phyloP scores from a whole-genome alignment of 1,140 invertebrate species.

The Triops cancriformis region DNA sequence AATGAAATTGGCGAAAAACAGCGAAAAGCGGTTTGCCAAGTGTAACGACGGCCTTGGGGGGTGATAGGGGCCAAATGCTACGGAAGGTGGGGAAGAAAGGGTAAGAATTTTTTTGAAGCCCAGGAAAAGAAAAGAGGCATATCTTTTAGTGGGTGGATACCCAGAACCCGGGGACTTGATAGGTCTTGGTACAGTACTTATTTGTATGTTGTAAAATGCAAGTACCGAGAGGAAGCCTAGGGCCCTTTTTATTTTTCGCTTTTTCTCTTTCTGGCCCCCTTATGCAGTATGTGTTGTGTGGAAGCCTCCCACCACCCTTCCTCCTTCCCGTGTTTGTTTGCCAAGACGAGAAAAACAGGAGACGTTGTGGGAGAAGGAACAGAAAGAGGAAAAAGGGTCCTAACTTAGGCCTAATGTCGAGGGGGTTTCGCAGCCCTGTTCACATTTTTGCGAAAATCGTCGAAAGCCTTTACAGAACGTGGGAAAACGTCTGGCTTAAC shows the following conservation, averaged over 20 bases:
- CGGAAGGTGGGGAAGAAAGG: not conserved
- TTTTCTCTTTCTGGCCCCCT: not conserved
- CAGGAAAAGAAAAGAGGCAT: not conserved
- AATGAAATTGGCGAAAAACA: slow-evolving; percentile 14
- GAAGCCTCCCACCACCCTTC: not conserved
- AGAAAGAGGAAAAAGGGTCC: not conserved
- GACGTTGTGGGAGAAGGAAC: not conserved
- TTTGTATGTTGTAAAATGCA: slow-evolving; percentile 2
- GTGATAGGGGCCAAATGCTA: not conserved
- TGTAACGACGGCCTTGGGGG: not conserved
- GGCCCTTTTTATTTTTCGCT: not conserved
- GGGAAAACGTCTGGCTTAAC: not conserved
- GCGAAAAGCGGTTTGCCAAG: slow-evolving; percentile 8
- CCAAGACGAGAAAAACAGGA: slow-evolving; percentile 13
- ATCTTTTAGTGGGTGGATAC: not conserved
- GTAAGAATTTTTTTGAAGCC: not conserved
- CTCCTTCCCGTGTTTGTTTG: not conserved
- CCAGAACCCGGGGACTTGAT: not conserved
- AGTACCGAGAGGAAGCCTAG: not conserved
- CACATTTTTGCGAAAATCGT: slow-evolving; percentile 11
- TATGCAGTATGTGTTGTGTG: slow-evolving; percentile 10
- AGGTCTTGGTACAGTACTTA: not conserved
- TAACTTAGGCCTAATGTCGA: not conserved
- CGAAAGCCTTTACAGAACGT: not conserved
- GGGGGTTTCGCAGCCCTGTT: not conserved